Base-by-base conservation (phyloP, 92 coral and sea anemone genomes). In the Palythoa heliodiscus region DNA sequence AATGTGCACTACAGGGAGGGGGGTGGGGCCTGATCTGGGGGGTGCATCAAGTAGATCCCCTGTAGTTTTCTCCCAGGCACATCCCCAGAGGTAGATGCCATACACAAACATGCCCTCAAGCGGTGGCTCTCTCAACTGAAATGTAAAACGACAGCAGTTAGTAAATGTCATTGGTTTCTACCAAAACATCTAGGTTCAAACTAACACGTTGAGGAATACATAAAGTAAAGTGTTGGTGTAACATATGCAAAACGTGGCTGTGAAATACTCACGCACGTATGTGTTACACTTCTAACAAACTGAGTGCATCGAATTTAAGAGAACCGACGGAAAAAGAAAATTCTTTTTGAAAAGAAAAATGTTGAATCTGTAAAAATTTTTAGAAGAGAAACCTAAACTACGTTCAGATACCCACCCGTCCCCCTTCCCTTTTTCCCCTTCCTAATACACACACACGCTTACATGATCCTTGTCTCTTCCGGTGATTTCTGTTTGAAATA, bases 31-130 rank as follows among this genome's bases (percentile, higher is more conserved):
- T 60, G 90, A 91, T 90, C 88, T 93, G 5, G 98, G 99, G 35
- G 99, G 97, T 24, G 99, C 98, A 64, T 97, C 99, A 75, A 97
- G 83, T 11, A 97, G 98, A 86, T 97, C 99, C n/a, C 98, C 99
- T 19, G 99, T 97, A 8, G 99, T 97, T 83, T 97, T 97, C 90
- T 97, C 99, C 99, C 99, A 97, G 0, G 99, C 99, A 81, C 99
- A 97, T 17, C 98, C 99, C 99, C 99, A 97, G 73, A 97, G 95
- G 74, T 95, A 95, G 75, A 97, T 88, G 63, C 99, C 99, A 77
- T 97, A 97, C 15, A 95, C 94, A 81, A 97, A 97, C 84, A 97
- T 91, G 13, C 99, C 99, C 71, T 97, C 99, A 48, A 93, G 87
- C n/a, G 99, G 99, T 17, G 99, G 99, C 73, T 96, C 99, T 53